Conservation (phyloP, 2,797 vertebrate genomes). For the Gallirallus australis region DNA sequence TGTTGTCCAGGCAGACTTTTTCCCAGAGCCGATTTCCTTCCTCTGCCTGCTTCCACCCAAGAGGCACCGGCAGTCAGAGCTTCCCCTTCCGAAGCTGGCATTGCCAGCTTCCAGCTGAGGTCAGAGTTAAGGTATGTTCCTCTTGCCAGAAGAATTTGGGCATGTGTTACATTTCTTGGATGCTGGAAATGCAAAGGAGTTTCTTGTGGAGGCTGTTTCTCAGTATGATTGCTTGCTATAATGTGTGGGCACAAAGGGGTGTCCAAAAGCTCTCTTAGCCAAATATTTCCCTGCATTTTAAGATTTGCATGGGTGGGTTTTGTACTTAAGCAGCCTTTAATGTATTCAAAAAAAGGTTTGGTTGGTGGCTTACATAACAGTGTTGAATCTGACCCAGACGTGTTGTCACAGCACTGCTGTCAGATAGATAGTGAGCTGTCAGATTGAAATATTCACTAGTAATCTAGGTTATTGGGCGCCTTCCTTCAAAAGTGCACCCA, state of each 20-base stretch:
- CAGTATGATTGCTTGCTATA: constrained; percentile 43
- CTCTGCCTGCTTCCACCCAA: background rate
- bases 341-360: constrained; percentile 69
- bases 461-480: constrained; percentile 70
- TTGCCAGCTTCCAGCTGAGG: constrained; percentile 52
- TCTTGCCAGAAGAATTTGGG: constrained; percentile 28
- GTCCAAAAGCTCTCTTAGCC: constrained; percentile 66
- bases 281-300: constrained; percentile 72
- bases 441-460: constrained; percentile 54
- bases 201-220: constrained; percentile 63
- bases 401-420: constrained; percentile 72
- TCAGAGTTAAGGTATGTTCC: constrained; percentile 26
- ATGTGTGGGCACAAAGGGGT: constrained; percentile 68
- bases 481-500: constrained; percentile 5
- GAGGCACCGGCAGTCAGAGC: background rate
- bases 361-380: constrained; percentile 74
- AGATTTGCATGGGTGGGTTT: constrained; percentile 71
- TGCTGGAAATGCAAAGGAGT: constrained; percentile 60
- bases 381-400: constrained; percentile 71
- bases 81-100: background rate
- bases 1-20: background rate
- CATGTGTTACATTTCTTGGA: constrained; percentile 37
- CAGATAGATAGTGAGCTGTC: constrained; percentile 68
- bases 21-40: background rate
- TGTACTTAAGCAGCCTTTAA: constrained; percentile 71